These are phyloP conservation scores for Diorhabda elongata DNA, from an alignment of 1,140 invertebrate species.

Conservation along the genomic window DNA sequence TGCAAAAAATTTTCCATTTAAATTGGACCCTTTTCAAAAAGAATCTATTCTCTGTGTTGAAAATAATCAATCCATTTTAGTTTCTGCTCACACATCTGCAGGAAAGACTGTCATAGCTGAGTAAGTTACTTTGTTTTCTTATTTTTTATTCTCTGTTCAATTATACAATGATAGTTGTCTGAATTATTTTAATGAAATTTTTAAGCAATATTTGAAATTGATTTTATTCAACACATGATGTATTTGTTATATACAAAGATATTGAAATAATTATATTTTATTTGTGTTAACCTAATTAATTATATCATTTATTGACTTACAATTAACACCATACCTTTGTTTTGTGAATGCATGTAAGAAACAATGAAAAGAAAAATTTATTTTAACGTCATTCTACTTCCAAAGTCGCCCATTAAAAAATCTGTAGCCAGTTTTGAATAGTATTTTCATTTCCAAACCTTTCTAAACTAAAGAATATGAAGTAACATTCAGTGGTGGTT, in stretches of 20 bases:
- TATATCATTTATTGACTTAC: conserved; percentile 3
- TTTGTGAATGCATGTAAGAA: too few species aligned
- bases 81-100: conserved; percentile 99
- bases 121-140: conserved; percentile 58
- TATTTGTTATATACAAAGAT: neutral
- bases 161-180: too few species aligned
- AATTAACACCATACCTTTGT: neutral
- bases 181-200: neutral
- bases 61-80: conserved; percentile 95
- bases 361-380: too few species aligned
- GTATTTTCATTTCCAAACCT: too few species aligned
- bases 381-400: too few species aligned
- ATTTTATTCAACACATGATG: neutral
- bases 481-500: too few species aligned
- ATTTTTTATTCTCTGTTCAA: conserved; percentile 8
- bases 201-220: neutral
- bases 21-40: conserved; percentile 96
- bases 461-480: too few species aligned
- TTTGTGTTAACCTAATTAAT: conserved; percentile 7
- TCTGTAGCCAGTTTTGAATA: too few species aligned
- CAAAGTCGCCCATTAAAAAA: too few species aligned
- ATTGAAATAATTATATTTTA: neutral
- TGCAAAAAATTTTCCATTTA: conserved; percentile 91
- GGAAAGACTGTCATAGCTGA: conserved; percentile 99
- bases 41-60: conserved; percentile 97